Base-by-base conservation (phyloP, 2,797 vertebrate species). In the Paedocypris micromegethes region DNA sequence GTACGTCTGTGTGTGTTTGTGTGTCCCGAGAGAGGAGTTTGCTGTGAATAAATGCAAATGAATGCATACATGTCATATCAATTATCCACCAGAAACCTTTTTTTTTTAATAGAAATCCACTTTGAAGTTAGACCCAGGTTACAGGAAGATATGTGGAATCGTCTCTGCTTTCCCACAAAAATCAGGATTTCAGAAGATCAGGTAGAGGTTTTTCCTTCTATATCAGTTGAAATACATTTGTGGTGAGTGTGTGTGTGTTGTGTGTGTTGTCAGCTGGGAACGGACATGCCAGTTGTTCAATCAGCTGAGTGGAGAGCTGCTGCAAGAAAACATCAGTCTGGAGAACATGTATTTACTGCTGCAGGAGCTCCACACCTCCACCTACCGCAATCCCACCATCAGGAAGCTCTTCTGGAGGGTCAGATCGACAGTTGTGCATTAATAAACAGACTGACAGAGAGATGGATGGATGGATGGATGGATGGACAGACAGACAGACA, bases 321-420 rank as follows among this genome's bases (percentile, higher is more conserved):
- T 91, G 48, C 87, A 88, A 83, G 84, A 88, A 47, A 82, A 79
- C 43, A 78, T 86, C 70, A 69, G 78, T 0, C 66, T 89, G 79
- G 85, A 87, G 78, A 81, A 77, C 40, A 76, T 84, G 40, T 86
- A 90, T 76, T 78, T 86, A 73, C 80, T 92, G 71, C 78, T 89
- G 70, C 88, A 80, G 49, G 89, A 92, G 81, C 86, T 93, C 68
- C 80, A 80, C 43, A 85, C 82, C 0, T 86, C 89, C 1, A 86
- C 90, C 0, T 87, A 83, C 45, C 83, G 85, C 9, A 82, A 80
- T 69, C 47, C 84, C 8, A 66, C 82, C 0, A 77, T 93, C 9
- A 85, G 86, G 56, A 80, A 76, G 5, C 86, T 92, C 73, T 93
- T 92, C 85, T 93, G 91, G 92, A 90, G 84, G 86, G 91, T 92